Evolutionary conservation across 2,888 invertebrate species (phyloP), one percentile per base, ranked within the genome.

Genomic region (Cyaniris semiargus): DNA sequence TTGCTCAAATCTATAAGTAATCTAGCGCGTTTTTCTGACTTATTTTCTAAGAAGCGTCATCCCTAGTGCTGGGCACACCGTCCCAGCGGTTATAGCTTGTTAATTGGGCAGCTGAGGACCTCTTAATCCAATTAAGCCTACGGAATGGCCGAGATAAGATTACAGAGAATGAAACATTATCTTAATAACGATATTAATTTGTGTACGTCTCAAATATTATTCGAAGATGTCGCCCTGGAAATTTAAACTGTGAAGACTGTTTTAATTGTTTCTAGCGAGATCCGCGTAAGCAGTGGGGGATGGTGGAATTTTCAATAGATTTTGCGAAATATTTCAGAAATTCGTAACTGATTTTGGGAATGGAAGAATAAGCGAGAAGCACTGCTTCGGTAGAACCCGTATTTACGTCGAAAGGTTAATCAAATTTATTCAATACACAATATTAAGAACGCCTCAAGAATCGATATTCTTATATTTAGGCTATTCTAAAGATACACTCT

Each of bases 81-180:
- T 31, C 27, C 27, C 27, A 66, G 7, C 31, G 18, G 66, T 18
- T 31, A 66, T 18, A 66, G 66, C 66, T 66, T 66, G 66, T 66
- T 66, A 66, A 66, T 66, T 66, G 66, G 66, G 27, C 27, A 66
- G 27, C 66, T 66, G 66, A 66, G 66, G 27, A 31, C 27, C 13
- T 31, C 15, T 66, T 66, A 66, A 66, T 15, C 66, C 27, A 66
- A 66, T 66, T 66, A 66, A 27, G 27, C 27, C 66, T 66, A 27
- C 23, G 13, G 27, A 66, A 66, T 31, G 66, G 66, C 15, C 27
- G 66, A 31, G 66, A 66, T 66, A 66, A 66, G 66, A 66, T 66
- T 27, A 66, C 66, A 66, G 27, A 31, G 18, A 66, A 15, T 10
- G 13, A 66, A 31, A 31, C 66, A 31, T 66, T 66, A 66, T 31